These are phyloP conservation scores for Phainopepla nitens DNA, from an alignment of 2,113 vertebrate species.

Conservation along the genomic window DNA sequence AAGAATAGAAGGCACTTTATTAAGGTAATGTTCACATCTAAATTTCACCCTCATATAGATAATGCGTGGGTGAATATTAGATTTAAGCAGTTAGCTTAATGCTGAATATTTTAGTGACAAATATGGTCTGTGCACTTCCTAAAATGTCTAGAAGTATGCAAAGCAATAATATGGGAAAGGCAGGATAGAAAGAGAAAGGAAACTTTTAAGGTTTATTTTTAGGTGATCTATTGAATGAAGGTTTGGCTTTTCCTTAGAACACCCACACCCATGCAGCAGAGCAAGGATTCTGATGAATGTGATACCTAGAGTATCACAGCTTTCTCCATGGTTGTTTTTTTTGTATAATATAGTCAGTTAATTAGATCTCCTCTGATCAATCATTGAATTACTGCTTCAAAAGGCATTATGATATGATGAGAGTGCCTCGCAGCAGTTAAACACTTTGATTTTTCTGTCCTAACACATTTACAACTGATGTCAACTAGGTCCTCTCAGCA, in stretches of 20 bases:
- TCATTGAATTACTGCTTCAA: neutral
- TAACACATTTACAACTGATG: neutral
- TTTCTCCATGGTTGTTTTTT: neutral
- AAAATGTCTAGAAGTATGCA: constrained; percentile 23
- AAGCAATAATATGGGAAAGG: neutral
- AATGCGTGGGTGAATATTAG: constrained; percentile 48
- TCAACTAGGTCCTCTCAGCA: neutral
- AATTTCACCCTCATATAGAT: constrained; percentile 55
- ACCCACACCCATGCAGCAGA: neutral
- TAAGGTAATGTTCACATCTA: constrained; percentile 45
- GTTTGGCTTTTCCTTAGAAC: neutral
- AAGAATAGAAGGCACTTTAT: constrained; percentile 42
- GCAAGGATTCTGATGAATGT: constrained; percentile 14
- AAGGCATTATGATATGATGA: constrained; percentile 24
- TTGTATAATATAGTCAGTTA: neutral
- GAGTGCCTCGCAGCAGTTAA: neutral
- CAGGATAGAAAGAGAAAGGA: constrained; percentile 24
- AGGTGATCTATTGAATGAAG: neutral
- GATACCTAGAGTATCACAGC: neutral
- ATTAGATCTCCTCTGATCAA: constrained; percentile 51
- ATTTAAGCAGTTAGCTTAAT: constrained; percentile 11
- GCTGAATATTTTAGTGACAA: constrained; percentile 47
- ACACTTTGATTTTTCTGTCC: constrained; percentile 41
- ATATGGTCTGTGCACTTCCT: constrained; percentile 8
- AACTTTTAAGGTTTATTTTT: constrained; percentile 36